Percentiles rank a stretch among this genome's conserved stretches.
Conservation (phyloP, 2,888 invertebrate genomes). For the Pediacus dermestoides region DNA sequence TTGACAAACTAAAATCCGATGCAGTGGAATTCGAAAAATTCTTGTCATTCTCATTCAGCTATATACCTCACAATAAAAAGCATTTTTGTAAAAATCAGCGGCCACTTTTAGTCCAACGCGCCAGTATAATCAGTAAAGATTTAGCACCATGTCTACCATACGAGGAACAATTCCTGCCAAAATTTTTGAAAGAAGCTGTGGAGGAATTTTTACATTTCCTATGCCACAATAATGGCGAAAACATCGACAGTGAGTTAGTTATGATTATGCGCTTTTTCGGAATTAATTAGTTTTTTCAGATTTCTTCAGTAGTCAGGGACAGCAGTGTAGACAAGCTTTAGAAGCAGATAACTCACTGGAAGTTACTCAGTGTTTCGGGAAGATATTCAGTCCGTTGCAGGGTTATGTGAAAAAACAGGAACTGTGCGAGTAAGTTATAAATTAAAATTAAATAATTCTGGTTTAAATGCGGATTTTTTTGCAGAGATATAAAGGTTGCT, state of each 20-base stretch:
- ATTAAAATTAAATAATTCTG: neutral
- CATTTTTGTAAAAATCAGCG: constrained; percentile 23
- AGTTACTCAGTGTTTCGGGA: constrained; percentile 18
- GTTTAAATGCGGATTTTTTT: neutral
- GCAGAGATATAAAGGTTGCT: constrained; percentile 16
- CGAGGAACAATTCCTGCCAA: constrained; percentile 23
- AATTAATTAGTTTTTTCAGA: constrained; percentile 16
- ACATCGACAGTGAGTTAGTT: constrained; percentile 21
- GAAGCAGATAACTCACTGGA: constrained; percentile 6
- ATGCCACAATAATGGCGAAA: constrained; percentile 24
- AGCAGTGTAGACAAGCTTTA: constrained; percentile 13
- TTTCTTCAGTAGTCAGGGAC: constrained; percentile 16
- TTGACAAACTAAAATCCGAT: constrained; percentile 15
- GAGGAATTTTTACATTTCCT: constrained; percentile 26
- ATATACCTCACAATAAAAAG: constrained; percentile 18
- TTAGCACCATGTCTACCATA: constrained; percentile 20
- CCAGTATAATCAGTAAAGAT: constrained; percentile 17
- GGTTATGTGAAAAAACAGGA: constrained; percentile 15
- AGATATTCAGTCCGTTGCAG: constrained; percentile 20
- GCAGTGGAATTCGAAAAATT: constrained; percentile 16
- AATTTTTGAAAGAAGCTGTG: constrained; percentile 20
- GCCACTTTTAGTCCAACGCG: constrained; percentile 12
- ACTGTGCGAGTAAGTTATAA: constrained; percentile 21
- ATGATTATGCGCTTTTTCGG: neutral
- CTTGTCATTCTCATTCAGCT: constrained; percentile 18